These are phyloP conservation scores for Alcedo quadribrachys DNA, from an alignment of 2,797 vertebrate genomes.

Conservation along the genomic window DNA sequence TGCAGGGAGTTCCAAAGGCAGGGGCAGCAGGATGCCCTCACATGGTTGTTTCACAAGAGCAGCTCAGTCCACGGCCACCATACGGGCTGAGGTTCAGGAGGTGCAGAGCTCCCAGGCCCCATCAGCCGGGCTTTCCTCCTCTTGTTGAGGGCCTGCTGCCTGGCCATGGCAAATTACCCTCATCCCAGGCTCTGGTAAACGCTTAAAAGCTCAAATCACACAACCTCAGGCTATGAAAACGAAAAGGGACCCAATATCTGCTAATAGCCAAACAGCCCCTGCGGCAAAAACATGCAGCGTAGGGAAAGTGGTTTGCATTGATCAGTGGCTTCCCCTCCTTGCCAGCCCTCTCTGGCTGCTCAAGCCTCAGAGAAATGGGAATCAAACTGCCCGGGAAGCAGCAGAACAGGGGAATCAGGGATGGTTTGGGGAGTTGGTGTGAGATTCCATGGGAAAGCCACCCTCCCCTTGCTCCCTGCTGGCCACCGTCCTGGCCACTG, in stretches of 20 bases:
- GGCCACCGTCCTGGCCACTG: too few species aligned
- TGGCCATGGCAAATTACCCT: constrained; percentile 30
- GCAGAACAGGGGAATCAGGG: too few species aligned
- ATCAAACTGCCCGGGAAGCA: too few species aligned
- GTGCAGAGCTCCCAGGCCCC: neutral
- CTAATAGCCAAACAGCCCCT: constrained; percentile 45
- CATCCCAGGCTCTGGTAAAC: neutral
- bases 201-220: constrained; percentile 65
- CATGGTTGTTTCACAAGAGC: neutral
- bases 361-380: too few species aligned
- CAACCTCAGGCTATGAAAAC: constrained; percentile 52
- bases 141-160: neutral
- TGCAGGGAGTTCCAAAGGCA: neutral
- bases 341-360: too few species aligned
- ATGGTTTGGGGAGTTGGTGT: too few species aligned
- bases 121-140: neutral
- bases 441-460: too few species aligned
- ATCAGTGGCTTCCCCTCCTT: too few species aligned
- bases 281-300: neutral
- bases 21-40: neutral
- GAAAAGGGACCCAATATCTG: neutral
- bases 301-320: constrained; percentile 2
- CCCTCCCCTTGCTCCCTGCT: too few species aligned
- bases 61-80: accelerated
- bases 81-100: neutral